These are phyloP conservation scores for Bombus sibiricus DNA, from an alignment of 1,140 invertebrate species.

Conservation along the genomic window DNA sequence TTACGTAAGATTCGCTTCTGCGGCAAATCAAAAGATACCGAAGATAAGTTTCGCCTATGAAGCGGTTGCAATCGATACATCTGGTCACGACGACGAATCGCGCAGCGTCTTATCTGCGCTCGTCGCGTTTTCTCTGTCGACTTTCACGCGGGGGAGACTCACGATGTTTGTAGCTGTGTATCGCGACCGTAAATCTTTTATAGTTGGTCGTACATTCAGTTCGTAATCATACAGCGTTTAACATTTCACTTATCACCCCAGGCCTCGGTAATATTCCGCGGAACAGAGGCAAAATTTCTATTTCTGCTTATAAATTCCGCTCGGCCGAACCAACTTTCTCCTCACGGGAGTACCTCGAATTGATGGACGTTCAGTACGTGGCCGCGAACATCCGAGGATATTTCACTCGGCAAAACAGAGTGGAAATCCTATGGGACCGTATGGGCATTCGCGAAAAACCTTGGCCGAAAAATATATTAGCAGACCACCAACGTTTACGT, in stretches of 20 bases:
- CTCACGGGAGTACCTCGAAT: conserved; percentile 41
- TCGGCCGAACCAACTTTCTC: conserved; percentile 41
- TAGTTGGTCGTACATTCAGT: conserved; percentile 25
- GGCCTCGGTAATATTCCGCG: conserved; percentile 22
- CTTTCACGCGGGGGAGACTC: neutral
- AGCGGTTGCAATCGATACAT: neutral
- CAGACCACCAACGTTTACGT: neutral
- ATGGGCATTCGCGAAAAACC: conserved; percentile 6
- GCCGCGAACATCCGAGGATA: conserved; percentile 19
- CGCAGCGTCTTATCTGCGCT: neutral
- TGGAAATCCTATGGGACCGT: conserved; percentile 16
- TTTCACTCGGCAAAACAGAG: conserved; percentile 15
- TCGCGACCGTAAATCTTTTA: conserved; percentile 39
- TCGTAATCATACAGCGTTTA: conserved; percentile 37
- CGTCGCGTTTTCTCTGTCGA: neutral
- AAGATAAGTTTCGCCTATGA: neutral
- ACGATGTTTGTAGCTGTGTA: neutral
- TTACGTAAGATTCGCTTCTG: neutral
- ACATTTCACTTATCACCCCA: conserved; percentile 38
- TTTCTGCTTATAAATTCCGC: conserved; percentile 52
- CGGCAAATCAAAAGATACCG: neutral
- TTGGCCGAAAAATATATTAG: neutral
- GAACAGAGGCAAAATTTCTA: conserved; percentile 42
- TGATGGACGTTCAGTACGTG: conserved; percentile 45
- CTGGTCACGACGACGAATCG: neutral